Conservation (phyloP, 2,888 invertebrate species). For the Serrognathus titanus region DNA sequence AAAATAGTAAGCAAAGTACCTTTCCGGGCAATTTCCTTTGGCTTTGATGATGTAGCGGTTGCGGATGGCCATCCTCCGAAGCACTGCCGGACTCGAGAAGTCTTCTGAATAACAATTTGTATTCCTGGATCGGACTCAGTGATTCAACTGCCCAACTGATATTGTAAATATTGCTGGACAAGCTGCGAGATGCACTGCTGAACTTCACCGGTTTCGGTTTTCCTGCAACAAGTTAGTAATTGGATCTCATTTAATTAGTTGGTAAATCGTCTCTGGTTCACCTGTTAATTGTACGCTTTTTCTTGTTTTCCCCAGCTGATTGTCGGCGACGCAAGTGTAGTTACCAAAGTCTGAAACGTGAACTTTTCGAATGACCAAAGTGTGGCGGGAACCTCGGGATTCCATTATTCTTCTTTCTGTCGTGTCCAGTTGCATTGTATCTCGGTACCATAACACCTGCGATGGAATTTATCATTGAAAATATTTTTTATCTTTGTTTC, state of each 20-base stretch:
- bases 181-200: slow-evolving; percentile 60
- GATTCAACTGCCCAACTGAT: slow-evolving; percentile 68
- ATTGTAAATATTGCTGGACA: slow-evolving; percentile 60
- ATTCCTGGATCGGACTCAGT: slow-evolving; percentile 64
- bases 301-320: slow-evolving; percentile 62
- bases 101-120: slow-evolving; percentile 62
- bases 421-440: slow-evolving; percentile 65
- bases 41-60: slow-evolving; percentile 50
- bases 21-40: slow-evolving; percentile 43
- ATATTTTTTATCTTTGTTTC: no score
- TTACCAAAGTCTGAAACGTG: slow-evolving; percentile 67
- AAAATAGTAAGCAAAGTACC: slow-evolving; percentile 26
- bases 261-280: slow-evolving; percentile 29
- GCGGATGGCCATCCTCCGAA: slow-evolving; percentile 47
- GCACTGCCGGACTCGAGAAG: slow-evolving; percentile 50
- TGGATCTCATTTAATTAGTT: not conserved
- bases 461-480: slow-evolving; percentile 12
- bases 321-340: slow-evolving; percentile 68
- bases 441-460: slow-evolving; percentile 66
- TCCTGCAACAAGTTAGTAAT: slow-evolving; percentile 47
- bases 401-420: slow-evolving; percentile 66
- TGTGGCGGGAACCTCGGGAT: slow-evolving; percentile 63
- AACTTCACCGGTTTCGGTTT: slow-evolving; percentile 64
- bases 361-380: slow-evolving; percentile 65
- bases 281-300: slow-evolving; percentile 65